phyloP scores from a whole-genome alignment of 1,140 invertebrate genomes.

The Ooceraea biroi region DNA sequence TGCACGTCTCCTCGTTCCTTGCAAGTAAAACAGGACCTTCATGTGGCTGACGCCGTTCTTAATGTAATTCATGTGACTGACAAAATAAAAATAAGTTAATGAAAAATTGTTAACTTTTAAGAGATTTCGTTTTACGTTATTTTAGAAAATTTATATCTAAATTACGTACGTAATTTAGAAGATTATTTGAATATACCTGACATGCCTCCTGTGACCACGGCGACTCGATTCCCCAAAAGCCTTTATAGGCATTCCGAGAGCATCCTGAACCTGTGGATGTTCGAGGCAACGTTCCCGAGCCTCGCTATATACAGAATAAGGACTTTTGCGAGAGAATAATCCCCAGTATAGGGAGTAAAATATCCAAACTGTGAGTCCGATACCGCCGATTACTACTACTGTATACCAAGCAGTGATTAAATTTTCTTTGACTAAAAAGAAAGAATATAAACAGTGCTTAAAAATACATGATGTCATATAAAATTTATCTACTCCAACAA shows the following conservation, averaged over 20 bases:
- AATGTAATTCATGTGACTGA: constrained; percentile 91
- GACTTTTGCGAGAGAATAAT: constrained; percentile 94
- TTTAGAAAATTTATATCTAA: not conserved
- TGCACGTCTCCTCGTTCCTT: constrained; percentile 92
- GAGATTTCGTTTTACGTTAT: constrained; percentile 72
- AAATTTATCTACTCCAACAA: constrained; percentile 82
- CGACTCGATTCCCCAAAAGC: constrained; percentile 94
- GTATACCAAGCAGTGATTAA: constrained; percentile 94
- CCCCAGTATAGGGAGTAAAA: constrained; percentile 94
- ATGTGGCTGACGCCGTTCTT: constrained; percentile 92
- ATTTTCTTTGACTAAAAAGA: constrained; percentile 91
- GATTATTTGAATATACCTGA: constrained; percentile 85
- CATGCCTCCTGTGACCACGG: constrained; percentile 88
- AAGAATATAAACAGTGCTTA: constrained; percentile 20
- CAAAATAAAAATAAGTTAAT: constrained; percentile 70
- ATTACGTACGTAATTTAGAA: constrained; percentile 6
- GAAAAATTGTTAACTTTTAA: not conserved
- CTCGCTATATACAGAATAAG: constrained; percentile 93
- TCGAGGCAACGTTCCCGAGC: constrained; percentile 91
- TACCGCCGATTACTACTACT: constrained; percentile 92
- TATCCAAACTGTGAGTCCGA: constrained; percentile 92
- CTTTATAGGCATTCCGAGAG: constrained; percentile 94
- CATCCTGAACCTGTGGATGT: constrained; percentile 90
- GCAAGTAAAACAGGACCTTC: constrained; percentile 96
- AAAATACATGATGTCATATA: constrained; percentile 1